Conservation (phyloP, 2,888 invertebrate genomes). For the Tolmerus cingulatus region DNA sequence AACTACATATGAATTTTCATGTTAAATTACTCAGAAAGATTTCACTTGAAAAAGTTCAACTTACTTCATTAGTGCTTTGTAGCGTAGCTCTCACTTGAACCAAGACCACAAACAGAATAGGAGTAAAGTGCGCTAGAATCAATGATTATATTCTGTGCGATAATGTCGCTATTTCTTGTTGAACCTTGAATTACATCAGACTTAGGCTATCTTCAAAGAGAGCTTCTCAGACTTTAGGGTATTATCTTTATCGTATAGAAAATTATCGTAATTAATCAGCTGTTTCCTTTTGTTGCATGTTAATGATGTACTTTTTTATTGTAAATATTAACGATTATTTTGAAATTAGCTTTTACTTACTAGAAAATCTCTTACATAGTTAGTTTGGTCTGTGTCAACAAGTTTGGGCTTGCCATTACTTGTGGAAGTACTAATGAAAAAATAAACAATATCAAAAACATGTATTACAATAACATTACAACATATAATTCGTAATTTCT, state of each 20-base stretch:
- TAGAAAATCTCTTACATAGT: too few species aligned
- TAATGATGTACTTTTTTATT: too few species aligned
- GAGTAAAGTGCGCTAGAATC: background rate
- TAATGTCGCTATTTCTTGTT: background rate
- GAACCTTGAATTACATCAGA: too few species aligned
- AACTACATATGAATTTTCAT: background rate
- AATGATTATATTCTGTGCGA: background rate
- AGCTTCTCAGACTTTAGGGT: too few species aligned
- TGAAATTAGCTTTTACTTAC: too few species aligned
- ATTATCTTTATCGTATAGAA: too few species aligned
- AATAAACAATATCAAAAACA: background rate
- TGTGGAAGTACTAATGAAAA: too few species aligned
- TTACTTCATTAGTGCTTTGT: background rate
- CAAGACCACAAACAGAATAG: background rate
- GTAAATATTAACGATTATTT: too few species aligned
- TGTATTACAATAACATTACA: background rate
- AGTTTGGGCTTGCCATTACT: too few species aligned
- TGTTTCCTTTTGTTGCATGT: too few species aligned
- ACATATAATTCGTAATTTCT: background rate
- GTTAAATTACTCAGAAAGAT: background rate
- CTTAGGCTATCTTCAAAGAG: background rate
- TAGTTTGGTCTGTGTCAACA: too few species aligned
- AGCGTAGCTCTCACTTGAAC: background rate
- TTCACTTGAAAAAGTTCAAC: background rate
- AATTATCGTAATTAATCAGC: too few species aligned